A percentile compares a stretch with the other conserved stretches of the same genome.
phyloP scores from a whole-genome alignment of 2,113 vertebrate species.

The Arenaria interpres region DNA sequence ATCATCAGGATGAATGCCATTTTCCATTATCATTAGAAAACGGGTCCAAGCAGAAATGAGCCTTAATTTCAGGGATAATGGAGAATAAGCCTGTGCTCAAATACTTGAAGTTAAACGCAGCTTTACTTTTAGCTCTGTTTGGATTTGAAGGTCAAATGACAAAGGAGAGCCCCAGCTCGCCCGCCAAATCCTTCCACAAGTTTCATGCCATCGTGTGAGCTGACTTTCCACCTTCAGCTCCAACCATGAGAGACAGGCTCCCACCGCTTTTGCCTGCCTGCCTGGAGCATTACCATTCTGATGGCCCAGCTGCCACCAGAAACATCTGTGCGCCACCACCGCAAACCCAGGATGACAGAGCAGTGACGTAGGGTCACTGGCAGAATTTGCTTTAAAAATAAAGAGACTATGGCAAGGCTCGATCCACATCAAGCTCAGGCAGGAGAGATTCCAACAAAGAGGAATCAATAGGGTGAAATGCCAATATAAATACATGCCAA shows the following conservation, averaged over 20 bases:
- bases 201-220: neutral
- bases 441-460: neutral
- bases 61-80: neutral
- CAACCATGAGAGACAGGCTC: neutral
- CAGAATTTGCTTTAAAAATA: neutral
- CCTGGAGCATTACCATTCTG: neutral
- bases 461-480: neutral
- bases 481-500: neutral
- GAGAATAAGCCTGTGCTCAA: neutral
- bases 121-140: neutral
- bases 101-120: neutral
- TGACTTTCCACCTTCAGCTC: neutral
- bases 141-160: neutral
- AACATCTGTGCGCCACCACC: neutral
- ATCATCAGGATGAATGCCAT: neutral
- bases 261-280: neutral
- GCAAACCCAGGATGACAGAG: neutral
- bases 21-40: neutral
- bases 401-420: neutral
- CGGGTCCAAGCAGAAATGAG: neutral
- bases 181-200: neutral
- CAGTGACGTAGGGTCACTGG: neutral
- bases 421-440: neutral
- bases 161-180: neutral
- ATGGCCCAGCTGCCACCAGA: neutral